Conservation (phyloP, 2,888 invertebrate genomes). For the Tiliacea citrago region DNA sequence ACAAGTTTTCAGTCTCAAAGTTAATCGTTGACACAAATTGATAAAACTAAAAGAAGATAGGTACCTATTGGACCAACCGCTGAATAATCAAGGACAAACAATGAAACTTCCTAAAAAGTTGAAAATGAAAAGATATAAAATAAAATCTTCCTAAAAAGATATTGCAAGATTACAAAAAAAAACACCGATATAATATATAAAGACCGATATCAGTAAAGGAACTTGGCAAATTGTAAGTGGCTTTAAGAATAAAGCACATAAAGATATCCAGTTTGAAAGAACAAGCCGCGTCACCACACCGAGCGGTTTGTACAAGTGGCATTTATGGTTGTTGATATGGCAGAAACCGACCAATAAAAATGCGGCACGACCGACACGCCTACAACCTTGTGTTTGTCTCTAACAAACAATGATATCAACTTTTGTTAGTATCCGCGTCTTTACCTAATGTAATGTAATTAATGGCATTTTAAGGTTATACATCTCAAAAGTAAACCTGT, state of each 20-base stretch:
- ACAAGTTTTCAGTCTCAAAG: conserved; percentile 1
- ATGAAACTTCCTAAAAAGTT: too few species aligned
- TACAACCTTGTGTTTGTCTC: conserved; percentile 50
- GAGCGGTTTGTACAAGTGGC: conserved; percentile 57
- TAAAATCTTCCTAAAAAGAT: conserved; percentile 41
- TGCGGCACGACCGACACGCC: conserved; percentile 59
- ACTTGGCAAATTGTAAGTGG: neutral
- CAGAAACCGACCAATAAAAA: conserved; percentile 60
- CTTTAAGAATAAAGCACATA: neutral
- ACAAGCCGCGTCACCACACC: conserved; percentile 39
- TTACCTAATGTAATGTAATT: conserved; percentile 1
- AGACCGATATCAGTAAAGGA: neutral
- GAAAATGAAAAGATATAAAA: conserved; percentile 24
- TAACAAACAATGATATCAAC: conserved; percentile 37
- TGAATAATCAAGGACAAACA: conserved; percentile 53
- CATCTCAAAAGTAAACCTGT: too few species aligned
- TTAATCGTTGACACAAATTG: conserved; percentile 44
- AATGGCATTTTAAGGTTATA: conserved; percentile 7
- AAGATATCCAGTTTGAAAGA: conserved; percentile 19
- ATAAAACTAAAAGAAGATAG: conserved; percentile 40
- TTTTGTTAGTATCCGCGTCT: conserved; percentile 11
- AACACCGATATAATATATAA: neutral
- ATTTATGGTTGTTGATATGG: conserved; percentile 54
- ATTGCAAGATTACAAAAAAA: conserved; percentile 22
- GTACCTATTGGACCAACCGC: conserved; percentile 2